Conservation (phyloP, 2,888 invertebrate species). For the Mechanitis messenoides region DNA sequence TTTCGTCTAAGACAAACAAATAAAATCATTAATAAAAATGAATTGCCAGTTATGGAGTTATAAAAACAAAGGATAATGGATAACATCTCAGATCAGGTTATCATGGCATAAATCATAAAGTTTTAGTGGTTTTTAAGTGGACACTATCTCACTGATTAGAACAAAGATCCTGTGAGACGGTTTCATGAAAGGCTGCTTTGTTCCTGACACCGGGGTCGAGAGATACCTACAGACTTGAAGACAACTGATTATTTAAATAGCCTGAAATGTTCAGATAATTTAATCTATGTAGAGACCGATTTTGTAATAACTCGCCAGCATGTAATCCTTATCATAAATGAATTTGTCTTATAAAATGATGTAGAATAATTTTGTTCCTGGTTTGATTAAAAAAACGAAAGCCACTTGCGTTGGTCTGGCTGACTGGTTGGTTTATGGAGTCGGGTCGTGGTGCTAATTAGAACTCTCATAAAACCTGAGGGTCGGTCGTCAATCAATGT, state of each 20-base stretch:
- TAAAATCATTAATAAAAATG: constrained; percentile 11
- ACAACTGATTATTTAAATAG: constrained; percentile 39
- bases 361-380: constrained; percentile 7
- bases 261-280: constrained; percentile 22
- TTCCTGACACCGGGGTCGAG: constrained; percentile 47
- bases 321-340: too few species aligned
- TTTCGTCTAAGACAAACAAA: constrained; percentile 8
- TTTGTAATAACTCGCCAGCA: not conserved
- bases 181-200: constrained; percentile 43
- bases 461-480: constrained; percentile 60
- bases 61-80: constrained; percentile 23
- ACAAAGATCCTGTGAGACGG: constrained; percentile 52
- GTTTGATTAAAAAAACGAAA: constrained; percentile 20
- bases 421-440: constrained; percentile 45
- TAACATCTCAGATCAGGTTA: constrained; percentile 38
- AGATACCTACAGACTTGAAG: constrained; percentile 44
- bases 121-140: constrained; percentile 65
- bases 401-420: constrained; percentile 28
- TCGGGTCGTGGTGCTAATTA: constrained; percentile 62
- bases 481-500: constrained; percentile 64
- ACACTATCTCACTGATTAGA: constrained; percentile 60
- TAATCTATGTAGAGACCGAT: constrained; percentile 14
- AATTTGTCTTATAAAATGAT: too few species aligned
- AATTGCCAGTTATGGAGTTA: constrained; percentile 2
- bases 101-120: constrained; percentile 64